phyloP scores from a whole-genome alignment of 2,113 vertebrate genomes.

The Notarius quadriscutis region DNA sequence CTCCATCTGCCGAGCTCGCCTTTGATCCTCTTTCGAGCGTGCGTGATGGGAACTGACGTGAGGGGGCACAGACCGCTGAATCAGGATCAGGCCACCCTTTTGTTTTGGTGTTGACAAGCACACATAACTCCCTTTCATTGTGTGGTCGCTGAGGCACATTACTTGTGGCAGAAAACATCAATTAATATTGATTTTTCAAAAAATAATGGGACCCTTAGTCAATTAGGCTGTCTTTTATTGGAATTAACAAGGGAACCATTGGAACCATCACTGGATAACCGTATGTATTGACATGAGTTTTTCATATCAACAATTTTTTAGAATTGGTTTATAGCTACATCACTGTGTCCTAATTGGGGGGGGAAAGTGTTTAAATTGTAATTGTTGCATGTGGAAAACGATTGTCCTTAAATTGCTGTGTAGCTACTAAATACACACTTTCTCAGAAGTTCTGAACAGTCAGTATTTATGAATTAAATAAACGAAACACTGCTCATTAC shows the following conservation, averaged over 20 bases:
- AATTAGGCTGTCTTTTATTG: not conserved
- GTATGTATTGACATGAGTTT: not conserved
- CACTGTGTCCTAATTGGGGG: not conserved
- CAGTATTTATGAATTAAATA: no score
- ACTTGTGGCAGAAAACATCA: constrained; percentile 18
- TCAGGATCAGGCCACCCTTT: constrained; percentile 52
- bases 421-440: not conserved
- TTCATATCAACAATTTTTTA: not conserved
- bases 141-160: constrained; percentile 4
- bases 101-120: constrained; percentile 40
- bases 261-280: not conserved
- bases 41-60: constrained; percentile 66
- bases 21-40: constrained; percentile 67
- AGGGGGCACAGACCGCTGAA: constrained; percentile 60
- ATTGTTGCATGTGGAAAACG: not conserved
- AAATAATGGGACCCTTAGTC: not conserved
- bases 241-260: not conserved
- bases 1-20: constrained; percentile 62
- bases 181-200: not conserved
- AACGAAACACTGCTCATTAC: no score
- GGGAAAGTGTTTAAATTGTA: not conserved
- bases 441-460: no score
- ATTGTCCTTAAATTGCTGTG: not conserved
- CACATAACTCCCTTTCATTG: constrained; percentile 29
- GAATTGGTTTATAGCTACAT: not conserved